Base-by-base conservation (phyloP, 2,888 invertebrate genomes). In the Drosophila monieri region DNA sequence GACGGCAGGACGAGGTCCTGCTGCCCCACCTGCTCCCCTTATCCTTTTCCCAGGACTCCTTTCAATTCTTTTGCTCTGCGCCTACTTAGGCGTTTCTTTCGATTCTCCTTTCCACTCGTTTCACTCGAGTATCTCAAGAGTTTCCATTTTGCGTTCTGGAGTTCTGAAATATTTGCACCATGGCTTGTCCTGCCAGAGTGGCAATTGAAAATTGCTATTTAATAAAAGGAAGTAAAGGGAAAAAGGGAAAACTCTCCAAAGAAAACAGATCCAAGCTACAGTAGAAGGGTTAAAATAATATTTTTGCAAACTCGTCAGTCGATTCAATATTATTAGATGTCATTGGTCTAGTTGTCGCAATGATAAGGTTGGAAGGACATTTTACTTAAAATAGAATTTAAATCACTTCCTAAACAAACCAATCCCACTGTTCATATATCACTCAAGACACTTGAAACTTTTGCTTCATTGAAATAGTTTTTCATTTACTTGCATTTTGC, bases 401-500 rank as follows among this genome's bases (percentile, higher is more conserved):
- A 23, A 6, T 14, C 37, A 23, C 8, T 23, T 30, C 1, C 14
- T 1, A 0, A 23, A 15, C 1, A 12, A 14, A 5, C 8, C 6
- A 5, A 48, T 18, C 18, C 51, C 60, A 76, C 64, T 67, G 83
- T 78, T 47, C 71, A n/a, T 39, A 43, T 14, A 49, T 64, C 68
- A 49, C 54, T 71, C 60, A 68, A 73, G 84, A 55, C 62, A 65
- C 75, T 78, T 78, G 68, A 85, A 71, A 68, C 66, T 72, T 75
- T 73, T 67, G 67, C 67, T 86, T 76, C 70, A 80, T 88, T 86
- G 84, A 80, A 85, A 88, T 86, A 77, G 76, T 88, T 86, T 88
- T 69, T 69, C 64, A 74, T 84, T 80, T 73, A 80, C 74, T 85
- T 55, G 43, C 49, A 53, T 35, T 43, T 51, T 57, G 59, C 65